Base-by-base conservation (phyloP, 2,113 vertebrate species). In the Antennarius striatus region DNA sequence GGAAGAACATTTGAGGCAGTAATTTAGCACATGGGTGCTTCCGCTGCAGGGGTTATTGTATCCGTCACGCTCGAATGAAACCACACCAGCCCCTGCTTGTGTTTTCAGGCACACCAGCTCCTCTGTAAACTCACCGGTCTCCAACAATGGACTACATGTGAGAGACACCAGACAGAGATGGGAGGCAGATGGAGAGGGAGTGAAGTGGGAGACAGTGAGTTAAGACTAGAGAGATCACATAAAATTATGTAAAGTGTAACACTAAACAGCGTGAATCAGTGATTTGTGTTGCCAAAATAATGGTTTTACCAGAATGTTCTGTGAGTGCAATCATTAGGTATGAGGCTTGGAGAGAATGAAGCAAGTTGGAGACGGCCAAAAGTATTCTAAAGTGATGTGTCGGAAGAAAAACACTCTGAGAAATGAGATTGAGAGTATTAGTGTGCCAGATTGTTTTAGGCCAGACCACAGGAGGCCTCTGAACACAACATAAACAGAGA, bases 21-120 rank as follows among this genome's bases (percentile, higher is more conserved):
- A 87, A 91, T 91, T 91, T 90, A 91, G 87, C 87, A 89, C 89
- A 90, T 86, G 88, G 87, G 49, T 70, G 87, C 80, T 76, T 87
- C 75, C 73, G 36, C 86, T 60, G 66, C 71, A 71, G 78, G 82
- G 88, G 87, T 89, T 90, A 89, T 89, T 90, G 86, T 87, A 86
- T 87, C 86, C 65, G 85, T 87, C 84, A 80, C 69, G 71, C 86
- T 86, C 65, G 1, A 67, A 83, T 87, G 75, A 55, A 52, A 57
- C 66, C 80, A 52, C n/a, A 59, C 63, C 70, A 57, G 68, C 69
- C 68, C 76, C 75, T 57, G 48, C 71, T 80, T 87, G 71, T 84
- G 80, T 85, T 86, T 82, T 76, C 80, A 70, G 80, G 67, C 78
- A 42, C 59, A 56, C 79, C 68, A 14, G 51, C 71, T 74, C 63